Evolutionary conservation across 1,140 invertebrate species (phyloP), one percentile per base, ranked within the genome.

Genomic region (Orchesella cincta): DNA sequence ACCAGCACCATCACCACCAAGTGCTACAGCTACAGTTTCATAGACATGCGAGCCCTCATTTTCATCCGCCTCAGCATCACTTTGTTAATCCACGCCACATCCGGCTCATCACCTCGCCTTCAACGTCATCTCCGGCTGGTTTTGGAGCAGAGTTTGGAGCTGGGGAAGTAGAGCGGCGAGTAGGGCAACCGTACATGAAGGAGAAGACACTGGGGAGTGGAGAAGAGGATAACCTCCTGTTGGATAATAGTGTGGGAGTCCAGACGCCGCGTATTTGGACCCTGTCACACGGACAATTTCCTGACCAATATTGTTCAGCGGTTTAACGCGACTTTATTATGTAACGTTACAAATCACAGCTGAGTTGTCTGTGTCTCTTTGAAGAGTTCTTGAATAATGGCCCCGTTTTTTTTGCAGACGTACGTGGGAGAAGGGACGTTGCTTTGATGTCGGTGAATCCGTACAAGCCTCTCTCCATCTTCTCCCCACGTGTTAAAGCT

Each of bases 401-500:
- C n/a, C n/a, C n/a, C n/a, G n/a, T n/a, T n/a, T n/a, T n/a, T n/a
- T n/a, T n/a, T n/a, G n/a, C 93, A 93, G 86, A 94, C 92, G 33
- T 93, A 93, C 84, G 92, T 93, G 83, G 92, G 92, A 81, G 90
- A 90, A 34, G 31, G 76, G 35, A 85, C 84, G 84, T 90, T 92
- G 76, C 86, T 93, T 82, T n/a, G n/a, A 87, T 94, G 82, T 92
- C 92, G 75, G 88, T 93, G 78, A 94, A 94, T 88, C 92, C 92
- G 72, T 92, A 91, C 86, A 91, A 92, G 83, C 89, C 92, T 83
- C 87, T 93, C 84, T 89, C 91, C 76, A 88, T 94, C 77, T 93
- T 94, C 87, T 92, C 92, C n/a, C 87, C 89, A 51, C 91, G 93
- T 83, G 87, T 92, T 71, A 91, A 92, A 79, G 89, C 90, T 79